phyloP scores from a whole-genome alignment of 2,888 invertebrate species.

The Bellardia pandia region DNA sequence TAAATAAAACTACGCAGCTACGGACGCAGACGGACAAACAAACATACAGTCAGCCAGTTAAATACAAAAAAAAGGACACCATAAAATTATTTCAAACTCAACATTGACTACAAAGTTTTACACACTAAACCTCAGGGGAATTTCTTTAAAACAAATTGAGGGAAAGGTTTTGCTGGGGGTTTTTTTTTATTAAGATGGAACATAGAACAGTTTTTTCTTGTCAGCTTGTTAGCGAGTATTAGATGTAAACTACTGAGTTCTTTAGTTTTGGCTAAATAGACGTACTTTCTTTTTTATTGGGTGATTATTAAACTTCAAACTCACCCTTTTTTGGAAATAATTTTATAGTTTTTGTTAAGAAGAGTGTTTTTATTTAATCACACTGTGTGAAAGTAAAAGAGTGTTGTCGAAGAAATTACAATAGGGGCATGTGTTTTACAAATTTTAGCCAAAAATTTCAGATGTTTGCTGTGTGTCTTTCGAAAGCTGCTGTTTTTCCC shows the following conservation, averaged over 20 bases:
- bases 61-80: slow-evolving; percentile 20
- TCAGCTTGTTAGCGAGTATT: slow-evolving; percentile 35
- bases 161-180: not conserved
- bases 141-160: slow-evolving; percentile 19
- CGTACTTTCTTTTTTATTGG: slow-evolving; percentile 2
- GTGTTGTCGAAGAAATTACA: not conserved
- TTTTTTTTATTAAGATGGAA: not conserved
- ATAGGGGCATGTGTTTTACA: not conserved
- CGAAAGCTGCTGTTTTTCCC: too few relatives aligned
- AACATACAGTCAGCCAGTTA: not conserved
- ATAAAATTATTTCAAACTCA: slow-evolving; percentile 47
- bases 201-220: slow-evolving; percentile 27
- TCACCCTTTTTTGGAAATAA: not conserved
- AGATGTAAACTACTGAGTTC: slow-evolving; percentile 18
- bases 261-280: slow-evolving; percentile 17
- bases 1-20: not conserved
- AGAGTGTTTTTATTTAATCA: slow-evolving; percentile 14
- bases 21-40: not conserved
- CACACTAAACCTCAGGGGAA: slow-evolving; percentile 36
- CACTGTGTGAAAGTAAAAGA: not conserved
- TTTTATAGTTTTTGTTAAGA: not conserved
- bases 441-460: not conserved
- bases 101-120: slow-evolving; percentile 50
- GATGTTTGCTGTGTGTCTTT: too few relatives aligned
- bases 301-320: slow-evolving; percentile 25